Evolutionary conservation across 2,113 vertebrate species (phyloP).

Genomic region (Mus pahari): DNA sequence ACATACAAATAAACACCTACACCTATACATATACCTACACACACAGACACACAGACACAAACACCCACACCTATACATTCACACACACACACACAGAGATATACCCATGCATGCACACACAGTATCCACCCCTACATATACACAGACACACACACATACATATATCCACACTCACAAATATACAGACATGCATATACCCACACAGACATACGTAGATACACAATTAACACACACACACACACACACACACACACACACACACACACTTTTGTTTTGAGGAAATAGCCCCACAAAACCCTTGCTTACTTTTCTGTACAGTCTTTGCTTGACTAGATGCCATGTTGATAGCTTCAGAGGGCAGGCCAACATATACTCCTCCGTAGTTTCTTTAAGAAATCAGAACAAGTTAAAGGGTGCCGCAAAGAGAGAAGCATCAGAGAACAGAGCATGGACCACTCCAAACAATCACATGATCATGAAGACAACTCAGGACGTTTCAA

Average conservation of each 20-base stretch:
- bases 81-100: too few species aligned
- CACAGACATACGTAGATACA: too few species aligned
- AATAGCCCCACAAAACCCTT: background rate
- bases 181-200: too few species aligned
- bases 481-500: constrained; percentile 32
- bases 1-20: accelerated
- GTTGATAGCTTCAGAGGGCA: constrained; percentile 90
- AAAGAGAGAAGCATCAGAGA: background rate
- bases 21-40: background rate
- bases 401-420: background rate
- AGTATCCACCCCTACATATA: background rate
- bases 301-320: constrained; percentile 91
- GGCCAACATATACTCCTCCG: constrained; percentile 95
- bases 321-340: constrained; percentile 92
- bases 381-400: constrained; percentile 90
- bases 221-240: background rate
- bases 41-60: background rate
- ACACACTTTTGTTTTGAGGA: background rate
- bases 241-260: background rate
- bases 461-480: background rate
- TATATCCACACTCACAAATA: background rate
- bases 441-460: background rate
- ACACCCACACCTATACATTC: background rate
- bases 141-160: background rate
- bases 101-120: too few species aligned